phyloP scores from a whole-genome alignment of 2,888 invertebrate species.

The Cryptocephalus primarius region DNA sequence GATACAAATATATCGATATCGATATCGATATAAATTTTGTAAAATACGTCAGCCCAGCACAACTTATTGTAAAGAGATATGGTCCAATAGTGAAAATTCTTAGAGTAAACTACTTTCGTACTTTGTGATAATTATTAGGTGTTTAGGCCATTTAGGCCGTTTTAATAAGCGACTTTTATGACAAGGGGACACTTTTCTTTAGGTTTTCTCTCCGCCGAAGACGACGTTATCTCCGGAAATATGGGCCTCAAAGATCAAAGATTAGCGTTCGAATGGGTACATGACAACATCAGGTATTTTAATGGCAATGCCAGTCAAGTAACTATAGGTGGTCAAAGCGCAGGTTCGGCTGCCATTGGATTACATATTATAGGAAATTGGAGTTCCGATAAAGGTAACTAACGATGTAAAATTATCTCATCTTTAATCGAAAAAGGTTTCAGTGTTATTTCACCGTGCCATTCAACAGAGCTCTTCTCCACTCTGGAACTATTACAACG shows the following conservation, averaged over 20 bases:
- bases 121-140: too few species aligned
- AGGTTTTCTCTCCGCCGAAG: constrained; percentile 5
- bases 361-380: constrained; percentile 4
- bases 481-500: constrained; percentile 5
- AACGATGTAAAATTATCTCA: neutral
- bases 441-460: constrained; percentile 8
- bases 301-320: constrained; percentile 5
- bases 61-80: too few species aligned
- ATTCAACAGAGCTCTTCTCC: constrained; percentile 9
- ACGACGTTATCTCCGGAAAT: constrained; percentile 7
- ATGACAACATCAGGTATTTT: constrained; percentile 4
- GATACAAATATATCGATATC: too few species aligned
- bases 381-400: neutral
- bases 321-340: constrained; percentile 6
- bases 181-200: too few species aligned
- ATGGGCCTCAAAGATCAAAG: constrained; percentile 5
- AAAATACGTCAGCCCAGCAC: too few species aligned
- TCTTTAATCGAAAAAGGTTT: neutral
- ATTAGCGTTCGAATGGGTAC: constrained; percentile 4
- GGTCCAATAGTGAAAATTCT: too few species aligned
- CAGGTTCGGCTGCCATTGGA: constrained; percentile 4
- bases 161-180: too few species aligned
- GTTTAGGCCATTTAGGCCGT: too few species aligned
- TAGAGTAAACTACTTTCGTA: too few species aligned
- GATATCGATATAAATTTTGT: too few species aligned